A percentile compares a stretch with the other conserved stretches of the same genome.
Conservation (phyloP, 2,888 invertebrate genomes). For the Phaedon cochleariae region DNA sequence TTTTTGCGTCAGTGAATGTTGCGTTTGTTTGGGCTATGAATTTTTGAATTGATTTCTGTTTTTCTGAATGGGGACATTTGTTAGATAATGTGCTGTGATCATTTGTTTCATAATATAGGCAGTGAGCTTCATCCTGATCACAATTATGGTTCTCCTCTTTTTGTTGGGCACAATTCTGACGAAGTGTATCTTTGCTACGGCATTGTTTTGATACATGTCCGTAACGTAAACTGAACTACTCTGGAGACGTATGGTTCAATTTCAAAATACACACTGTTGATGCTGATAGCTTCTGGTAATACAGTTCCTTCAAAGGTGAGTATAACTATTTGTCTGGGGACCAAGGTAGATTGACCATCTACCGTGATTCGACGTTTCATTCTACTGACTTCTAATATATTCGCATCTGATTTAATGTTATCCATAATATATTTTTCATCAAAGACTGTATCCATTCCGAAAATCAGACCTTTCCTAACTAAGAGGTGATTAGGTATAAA, state of each 20-base stretch:
- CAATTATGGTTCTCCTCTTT: too few relatives aligned
- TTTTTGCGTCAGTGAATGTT: too few relatives aligned
- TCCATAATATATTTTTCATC: background rate
- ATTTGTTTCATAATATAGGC: too few relatives aligned
- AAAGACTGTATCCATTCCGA: background rate
- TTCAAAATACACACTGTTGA: too few relatives aligned
- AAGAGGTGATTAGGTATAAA: conserved; percentile 17
- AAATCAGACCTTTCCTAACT: background rate
- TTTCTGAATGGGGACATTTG: too few relatives aligned
- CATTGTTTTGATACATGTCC: conserved; percentile 12
- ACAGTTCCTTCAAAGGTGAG: background rate
- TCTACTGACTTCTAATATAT: conserved; percentile 1
- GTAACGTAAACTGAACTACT: background rate
- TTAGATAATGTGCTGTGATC: too few relatives aligned
- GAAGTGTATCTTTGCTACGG: background rate
- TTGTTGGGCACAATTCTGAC: too few relatives aligned
- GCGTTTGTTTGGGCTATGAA: too few relatives aligned
- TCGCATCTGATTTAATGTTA: background rate
- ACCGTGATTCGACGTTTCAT: background rate
- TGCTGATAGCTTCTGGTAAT: background rate
- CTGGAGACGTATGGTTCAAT: too few relatives aligned
- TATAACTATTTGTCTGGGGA: background rate
- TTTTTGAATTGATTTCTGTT: too few relatives aligned
- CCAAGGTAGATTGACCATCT: background rate
- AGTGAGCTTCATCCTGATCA: too few relatives aligned